A percentile compares a stretch with the other conserved stretches of the same genome.
phyloP scores from a whole-genome alignment of 2,797 vertebrate genomes.

The Carcharodon carcharias region DNA sequence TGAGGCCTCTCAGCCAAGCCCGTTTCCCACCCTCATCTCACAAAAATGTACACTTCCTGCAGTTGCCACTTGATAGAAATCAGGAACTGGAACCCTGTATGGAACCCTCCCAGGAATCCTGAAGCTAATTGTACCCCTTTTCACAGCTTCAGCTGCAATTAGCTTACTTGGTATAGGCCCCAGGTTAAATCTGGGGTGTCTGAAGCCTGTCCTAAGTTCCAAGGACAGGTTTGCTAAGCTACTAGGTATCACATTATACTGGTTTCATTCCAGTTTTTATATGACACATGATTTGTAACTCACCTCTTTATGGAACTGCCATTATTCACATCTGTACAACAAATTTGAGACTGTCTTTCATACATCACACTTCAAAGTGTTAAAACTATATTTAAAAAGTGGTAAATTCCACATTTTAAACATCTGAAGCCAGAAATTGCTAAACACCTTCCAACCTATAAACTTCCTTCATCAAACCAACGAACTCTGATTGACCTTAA shows the following conservation, averaged over 20 bases:
- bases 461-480: background rate
- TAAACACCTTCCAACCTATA: background rate
- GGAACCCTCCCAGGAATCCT: background rate
- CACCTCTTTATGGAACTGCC: background rate
- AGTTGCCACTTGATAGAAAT: background rate
- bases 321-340: background rate
- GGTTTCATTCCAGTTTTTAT: background rate
- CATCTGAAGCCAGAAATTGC: background rate
- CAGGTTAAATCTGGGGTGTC: background rate
- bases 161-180: background rate
- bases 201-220: background rate
- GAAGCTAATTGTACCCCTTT: background rate
- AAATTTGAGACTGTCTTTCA: background rate
- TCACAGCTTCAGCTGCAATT: background rate
- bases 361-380: background rate
- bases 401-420: background rate
- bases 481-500: background rate
- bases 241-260: background rate
- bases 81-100: background rate
- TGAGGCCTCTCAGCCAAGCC: background rate
- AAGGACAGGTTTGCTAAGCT: background rate
- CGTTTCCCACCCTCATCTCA: background rate
- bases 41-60: background rate
- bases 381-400: background rate
- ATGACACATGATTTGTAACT: background rate